Evolutionary conservation across 1,140 invertebrate genomes (phyloP), one percentile per base, ranked within the genome.

Genomic region (Galleria mellonella): DNA sequence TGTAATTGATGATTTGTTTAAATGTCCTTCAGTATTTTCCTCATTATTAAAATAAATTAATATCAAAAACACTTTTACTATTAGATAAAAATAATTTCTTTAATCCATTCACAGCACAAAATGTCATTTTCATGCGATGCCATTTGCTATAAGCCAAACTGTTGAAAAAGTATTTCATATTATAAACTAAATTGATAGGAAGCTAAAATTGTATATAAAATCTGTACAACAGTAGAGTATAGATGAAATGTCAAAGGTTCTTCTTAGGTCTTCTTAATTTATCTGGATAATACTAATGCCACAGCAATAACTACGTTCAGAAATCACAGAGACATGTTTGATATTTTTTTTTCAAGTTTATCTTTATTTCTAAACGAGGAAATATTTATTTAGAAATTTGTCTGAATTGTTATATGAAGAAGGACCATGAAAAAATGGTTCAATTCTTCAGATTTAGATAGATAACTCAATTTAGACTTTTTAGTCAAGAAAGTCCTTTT

Each of bases 91-190:
- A 29, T 23, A 6, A 32, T 4, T 41, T 32, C 13, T 40, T 37
- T 38, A 23, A 15, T 17, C 38, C 42, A 37, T 44, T 43, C 48
- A 52, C 49, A 62, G 43, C 43, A 49, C 55, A 55, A 55, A 51
- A 54, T 74, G 67, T 64, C 71, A 77, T 42, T 50, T 70, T 55
- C 57, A 61, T 51, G 50, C 55, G 70, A 68, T 76, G 66, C 66
- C 71, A 77, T 77, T 74, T 74, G 66, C 51, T 59, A 55, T 61
- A 46, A 56, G 11, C 10, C 30, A 9, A 36, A 31, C 5, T 42
- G 42, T 15, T 43, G 13, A 23, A 48, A 35, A 31, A 13, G 23
- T n/a, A 17, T 36, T 10, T 13, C n/a, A 1, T 3, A 38, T 4
- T 17, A 30, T 13, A 23, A 23, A 23, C 17, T 23, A 6, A 23